Conservation (phyloP, 1,140 invertebrate genomes). For the Dendrolimus punctatus region DNA sequence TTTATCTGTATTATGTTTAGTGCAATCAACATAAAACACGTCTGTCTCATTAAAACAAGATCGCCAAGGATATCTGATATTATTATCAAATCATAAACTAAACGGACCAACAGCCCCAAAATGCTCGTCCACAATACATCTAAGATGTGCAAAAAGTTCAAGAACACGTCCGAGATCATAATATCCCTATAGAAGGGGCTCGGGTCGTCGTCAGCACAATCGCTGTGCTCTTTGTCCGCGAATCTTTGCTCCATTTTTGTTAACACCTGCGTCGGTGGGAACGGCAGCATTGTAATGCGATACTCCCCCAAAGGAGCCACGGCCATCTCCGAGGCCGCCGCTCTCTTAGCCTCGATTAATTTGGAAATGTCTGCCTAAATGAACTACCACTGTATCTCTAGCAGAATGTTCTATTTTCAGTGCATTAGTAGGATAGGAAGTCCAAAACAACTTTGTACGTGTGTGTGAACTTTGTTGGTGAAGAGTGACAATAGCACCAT, state of each 20-base stretch:
- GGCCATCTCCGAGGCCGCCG: conserved; percentile 1
- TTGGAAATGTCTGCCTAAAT: too few species aligned
- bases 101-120: background rate
- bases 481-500: too few species aligned
- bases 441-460: too few species aligned
- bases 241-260: conserved; percentile 49
- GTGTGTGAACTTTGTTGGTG: too few species aligned
- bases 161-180: conserved; percentile 33
- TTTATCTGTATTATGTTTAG: too few species aligned
- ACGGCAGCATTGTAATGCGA: conserved; percentile 36
- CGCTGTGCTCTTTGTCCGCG: conserved; percentile 8
- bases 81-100: background rate
- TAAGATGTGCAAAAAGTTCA: conserved; percentile 10
- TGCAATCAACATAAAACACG: too few species aligned
- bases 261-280: conserved; percentile 46
- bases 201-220: conserved; percentile 11
- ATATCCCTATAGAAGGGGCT: conserved; percentile 31
- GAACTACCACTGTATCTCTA: too few species aligned
- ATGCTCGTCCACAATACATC: conserved; percentile 6
- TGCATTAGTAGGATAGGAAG: too few species aligned
- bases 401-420: too few species aligned
- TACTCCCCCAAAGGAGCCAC: conserved; percentile 12
- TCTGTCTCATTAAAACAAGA: too few species aligned
- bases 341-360: background rate
- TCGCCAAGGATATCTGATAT: too few species aligned